phyloP scores from a whole-genome alignment of 1,140 invertebrate species.

The Apis laboriosa region DNA sequence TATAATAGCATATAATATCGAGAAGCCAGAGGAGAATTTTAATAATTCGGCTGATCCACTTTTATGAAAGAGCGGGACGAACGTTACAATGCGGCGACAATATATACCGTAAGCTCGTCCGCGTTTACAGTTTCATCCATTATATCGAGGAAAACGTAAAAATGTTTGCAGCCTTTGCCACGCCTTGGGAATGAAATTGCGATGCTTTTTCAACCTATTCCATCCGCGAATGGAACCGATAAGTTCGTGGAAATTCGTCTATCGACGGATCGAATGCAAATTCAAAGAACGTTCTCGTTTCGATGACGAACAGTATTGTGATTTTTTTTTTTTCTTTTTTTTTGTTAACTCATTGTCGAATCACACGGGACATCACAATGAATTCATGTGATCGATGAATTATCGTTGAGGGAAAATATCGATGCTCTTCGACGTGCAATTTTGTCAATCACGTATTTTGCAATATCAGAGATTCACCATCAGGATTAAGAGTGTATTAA shows the following conservation, averaged over 20 bases:
- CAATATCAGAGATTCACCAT: too few relatives aligned
- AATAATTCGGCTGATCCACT: constrained; percentile 36
- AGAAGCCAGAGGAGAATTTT: constrained; percentile 12
- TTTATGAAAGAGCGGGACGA: constrained; percentile 26
- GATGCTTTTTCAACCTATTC: background rate
- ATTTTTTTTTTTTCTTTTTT: too few relatives aligned
- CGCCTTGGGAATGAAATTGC: constrained; percentile 15
- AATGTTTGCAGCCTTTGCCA: constrained; percentile 29
- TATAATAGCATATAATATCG: background rate
- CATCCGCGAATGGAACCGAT: background rate
- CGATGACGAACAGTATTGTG: too few relatives aligned
- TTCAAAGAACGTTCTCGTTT: background rate
- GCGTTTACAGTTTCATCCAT: constrained; percentile 33
- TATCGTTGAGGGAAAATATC: too few relatives aligned
- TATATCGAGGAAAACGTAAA: constrained; percentile 33
- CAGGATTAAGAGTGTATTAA: too few relatives aligned
- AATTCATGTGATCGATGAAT: too few relatives aligned
- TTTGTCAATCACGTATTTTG: too few relatives aligned
- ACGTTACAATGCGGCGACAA: constrained; percentile 27
- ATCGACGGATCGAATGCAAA: too few relatives aligned
- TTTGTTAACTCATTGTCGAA: too few relatives aligned
- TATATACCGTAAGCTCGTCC: constrained; percentile 26
- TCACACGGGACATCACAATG: too few relatives aligned
- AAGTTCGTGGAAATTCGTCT: background rate
- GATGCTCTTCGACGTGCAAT: too few relatives aligned